Evolutionary conservation across 2,113 vertebrate species (phyloP), one percentile per base, ranked within the genome.

Genomic region (Trichomycterus rosablanca): DNA sequence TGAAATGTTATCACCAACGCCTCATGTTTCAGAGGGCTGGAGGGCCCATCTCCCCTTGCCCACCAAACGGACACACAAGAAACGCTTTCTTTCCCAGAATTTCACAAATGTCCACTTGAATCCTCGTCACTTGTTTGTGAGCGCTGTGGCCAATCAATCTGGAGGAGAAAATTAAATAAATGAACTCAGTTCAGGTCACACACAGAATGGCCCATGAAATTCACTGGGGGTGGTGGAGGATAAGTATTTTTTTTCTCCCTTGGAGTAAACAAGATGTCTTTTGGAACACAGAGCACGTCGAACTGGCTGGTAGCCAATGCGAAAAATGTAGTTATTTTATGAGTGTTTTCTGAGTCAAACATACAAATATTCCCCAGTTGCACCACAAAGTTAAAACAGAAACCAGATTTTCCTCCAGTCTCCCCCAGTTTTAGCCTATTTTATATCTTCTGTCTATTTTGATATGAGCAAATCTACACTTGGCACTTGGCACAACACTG

Each of bases 281-380:
- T 46, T 28, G 59, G 35, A 59, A 75, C 62, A 77, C 50, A 71
- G 61, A 83, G 80, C 75, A 57, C 57, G 78, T 69, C 57, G 40
- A 53, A 78, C 74, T 58, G 71, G 75, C 77, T 74, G 9, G 70
- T 57, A 55, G 67, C 59, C 70, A 53, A 60, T 68, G 75, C 65
- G 16, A 69, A 64, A 74, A 62, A 78, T 73, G 16, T 77, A 78
- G 81, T 83, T 82, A 82, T n/a, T n/a, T n/a, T n/a, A n/a, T n/a
- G n/a, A n/a, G n/a, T n/a, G n/a, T n/a, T n/a, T n/a, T n/a, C n/a
- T n/a, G n/a, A n/a, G n/a, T n/a, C n/a, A n/a, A n/a, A n/a, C n/a
- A n/a, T n/a, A n/a, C n/a, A n/a, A n/a, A n/a, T 61, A 81, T 80
- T 79, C 73, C 71, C 71, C 43, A 61, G 26, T 67, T 24, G 53